Base-by-base conservation (phyloP, 2,888 invertebrate genomes). In the Ochropacha duplaris region DNA sequence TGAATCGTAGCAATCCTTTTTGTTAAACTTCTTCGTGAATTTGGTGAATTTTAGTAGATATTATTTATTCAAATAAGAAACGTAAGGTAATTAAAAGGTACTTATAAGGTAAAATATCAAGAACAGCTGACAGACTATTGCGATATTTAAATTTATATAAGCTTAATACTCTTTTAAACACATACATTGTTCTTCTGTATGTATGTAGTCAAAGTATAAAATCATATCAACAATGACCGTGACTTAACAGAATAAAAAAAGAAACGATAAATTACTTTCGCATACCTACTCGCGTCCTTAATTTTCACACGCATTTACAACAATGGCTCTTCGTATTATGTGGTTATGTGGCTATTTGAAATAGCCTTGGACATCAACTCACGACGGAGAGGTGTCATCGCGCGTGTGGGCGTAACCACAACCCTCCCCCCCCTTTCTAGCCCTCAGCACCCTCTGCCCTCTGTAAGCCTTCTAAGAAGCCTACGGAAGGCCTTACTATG, bases 341-440 rank as follows among this genome's bases (percentile, higher is more conserved):
- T 44, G 44, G 44, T 44, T 44, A 44, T 63, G 65, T 34, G 66
- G 66, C 60, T 64, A 71, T 72, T 64, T 44, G 44, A 24, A 60
- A 69, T 65, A 62, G 58, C 58, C 57, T 58, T 59, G 62, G 63
- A 65, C 57, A 62, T 67, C 74, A 68, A 60, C 60, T 66, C 57
- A 62, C 54, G 44, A 44, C 44, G 44, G 44, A 44, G 55, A 62
- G 66, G 69, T 82, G 74, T 76, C 77, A 76, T 76, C 68, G 68
- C 68, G 71, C 70, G 78, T 79, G 84, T 84, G 78, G 81, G 82
- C 72, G 80, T 74, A 61, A 75, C 81, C 78, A 61, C 77, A 73
- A 60, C 54, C 59, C 49, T 60, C 66, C 57, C 57, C 54, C 57
- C 58, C 61, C 57, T n/a, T 19, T 9, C 19, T n/a, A 19, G 19